phyloP scores from a whole-genome alignment of 2,113 vertebrate genomes.

The Reinhardtius hippoglossoides region DNA sequence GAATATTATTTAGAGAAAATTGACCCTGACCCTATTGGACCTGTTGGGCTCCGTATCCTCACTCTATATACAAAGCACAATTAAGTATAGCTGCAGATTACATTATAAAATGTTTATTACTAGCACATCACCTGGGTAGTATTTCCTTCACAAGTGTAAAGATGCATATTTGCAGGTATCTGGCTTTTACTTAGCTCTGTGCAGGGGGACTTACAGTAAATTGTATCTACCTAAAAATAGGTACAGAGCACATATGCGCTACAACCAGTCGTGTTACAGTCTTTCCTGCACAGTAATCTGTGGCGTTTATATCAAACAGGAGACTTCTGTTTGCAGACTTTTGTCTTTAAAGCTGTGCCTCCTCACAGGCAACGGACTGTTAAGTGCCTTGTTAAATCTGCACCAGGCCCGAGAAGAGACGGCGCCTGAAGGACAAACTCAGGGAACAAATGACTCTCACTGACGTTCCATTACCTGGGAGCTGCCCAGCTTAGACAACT shows the following conservation, averaged over 20 bases:
- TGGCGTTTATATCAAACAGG: not conserved
- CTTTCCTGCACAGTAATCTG: not conserved
- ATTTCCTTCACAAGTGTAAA: too few relatives aligned
- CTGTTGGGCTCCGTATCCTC: too few relatives aligned
- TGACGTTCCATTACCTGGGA: constrained; percentile 3
- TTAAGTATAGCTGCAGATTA: too few relatives aligned
- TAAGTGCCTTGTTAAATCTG: constrained; percentile 11
- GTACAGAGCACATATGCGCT: not conserved
- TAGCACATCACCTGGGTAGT: too few relatives aligned
- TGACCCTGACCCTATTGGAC: too few relatives aligned
- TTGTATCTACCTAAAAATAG: not conserved
- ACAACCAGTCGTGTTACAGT: too few relatives aligned
- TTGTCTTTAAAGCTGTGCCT: not conserved
- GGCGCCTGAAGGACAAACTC: constrained; percentile 6
- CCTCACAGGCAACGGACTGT: not conserved
- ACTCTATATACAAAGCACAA: too few relatives aligned
- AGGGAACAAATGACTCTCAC: not conserved
- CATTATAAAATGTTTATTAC: too few relatives aligned
- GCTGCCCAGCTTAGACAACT: not conserved
- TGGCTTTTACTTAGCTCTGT: not conserved
- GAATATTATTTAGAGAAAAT: too few relatives aligned
- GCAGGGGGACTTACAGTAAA: not conserved
- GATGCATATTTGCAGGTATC: too few relatives aligned
- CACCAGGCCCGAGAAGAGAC: not conserved
- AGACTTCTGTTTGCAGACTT: not conserved